Evolutionary conservation across 2,888 invertebrate species (phyloP).

Genomic region (Lagria hirta): DNA sequence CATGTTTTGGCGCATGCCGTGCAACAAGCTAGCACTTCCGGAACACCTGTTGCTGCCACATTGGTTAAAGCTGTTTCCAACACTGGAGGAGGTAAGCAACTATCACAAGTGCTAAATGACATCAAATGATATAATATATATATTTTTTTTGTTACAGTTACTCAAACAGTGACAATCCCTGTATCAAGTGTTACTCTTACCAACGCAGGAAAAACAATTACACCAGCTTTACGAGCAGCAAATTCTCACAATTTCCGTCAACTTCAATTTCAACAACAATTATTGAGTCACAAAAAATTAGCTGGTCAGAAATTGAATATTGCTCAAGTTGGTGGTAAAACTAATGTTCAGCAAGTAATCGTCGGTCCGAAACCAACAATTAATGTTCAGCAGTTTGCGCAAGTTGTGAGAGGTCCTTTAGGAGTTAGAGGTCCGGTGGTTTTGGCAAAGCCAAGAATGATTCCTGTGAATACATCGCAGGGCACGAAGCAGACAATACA

Average conservation of each 20-base stretch:
- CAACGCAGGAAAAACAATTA: slow-evolving; percentile 47
- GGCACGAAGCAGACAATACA: slow-evolving; percentile 64
- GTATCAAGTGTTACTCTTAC: slow-evolving; percentile 57
- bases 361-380: slow-evolving; percentile 68
- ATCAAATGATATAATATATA: too few species aligned
- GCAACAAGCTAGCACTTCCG: slow-evolving; percentile 58
- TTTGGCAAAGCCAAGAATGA: slow-evolving; percentile 65
- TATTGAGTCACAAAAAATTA: slow-evolving; percentile 60
- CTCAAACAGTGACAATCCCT: slow-evolving; percentile 58
- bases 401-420: slow-evolving; percentile 59
- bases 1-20: slow-evolving; percentile 53
- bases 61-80: slow-evolving; percentile 64
- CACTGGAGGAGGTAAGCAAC: slow-evolving; percentile 46
- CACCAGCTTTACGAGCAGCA: slow-evolving; percentile 56
- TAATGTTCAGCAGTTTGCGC: slow-evolving; percentile 74
- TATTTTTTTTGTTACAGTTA: slow-evolving; percentile 37
- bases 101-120: too few species aligned
- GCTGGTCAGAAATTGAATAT: slow-evolving; percentile 63
- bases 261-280: slow-evolving; percentile 61
- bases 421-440: slow-evolving; percentile 61
- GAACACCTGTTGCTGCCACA: slow-evolving; percentile 62
- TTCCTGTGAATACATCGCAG: slow-evolving; percentile 63
- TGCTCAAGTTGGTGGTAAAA: slow-evolving; percentile 55
- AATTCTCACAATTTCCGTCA: slow-evolving; percentile 68
- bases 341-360: slow-evolving; percentile 66